Conservation (phyloP, 1,140 invertebrate genomes). For the Gryllus bimaculatus region DNA sequence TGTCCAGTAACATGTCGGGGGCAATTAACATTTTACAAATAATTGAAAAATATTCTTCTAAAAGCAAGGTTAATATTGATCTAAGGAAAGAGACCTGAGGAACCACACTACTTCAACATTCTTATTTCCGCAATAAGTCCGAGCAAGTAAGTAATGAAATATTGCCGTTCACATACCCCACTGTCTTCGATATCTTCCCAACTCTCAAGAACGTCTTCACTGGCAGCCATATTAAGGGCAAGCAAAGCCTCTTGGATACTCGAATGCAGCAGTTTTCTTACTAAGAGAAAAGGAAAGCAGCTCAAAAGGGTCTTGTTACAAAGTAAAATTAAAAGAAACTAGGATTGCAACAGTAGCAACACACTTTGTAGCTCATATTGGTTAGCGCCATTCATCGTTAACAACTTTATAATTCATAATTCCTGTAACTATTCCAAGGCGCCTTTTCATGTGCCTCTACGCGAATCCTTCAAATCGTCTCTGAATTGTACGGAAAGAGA, state of each 20-base stretch:
- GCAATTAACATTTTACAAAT: too few relatives aligned
- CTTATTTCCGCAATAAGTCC: too few relatives aligned
- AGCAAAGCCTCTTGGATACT: conserved; percentile 6
- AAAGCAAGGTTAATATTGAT: too few relatives aligned
- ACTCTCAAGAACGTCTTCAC: conserved; percentile 53
- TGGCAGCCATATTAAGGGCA: conserved; percentile 22
- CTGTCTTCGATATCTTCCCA: conserved; percentile 77
- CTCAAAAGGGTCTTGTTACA: not conserved
- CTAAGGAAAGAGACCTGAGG: too few relatives aligned
- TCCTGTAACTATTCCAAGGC: not conserved
- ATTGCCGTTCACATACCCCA: conserved; percentile 35
- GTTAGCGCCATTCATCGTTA: not conserved
- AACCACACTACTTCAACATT: too few relatives aligned
- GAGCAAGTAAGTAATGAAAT: not conserved
- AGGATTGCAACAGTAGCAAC: not conserved
- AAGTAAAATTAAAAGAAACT: conserved; percentile 6
- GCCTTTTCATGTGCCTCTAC: not conserved
- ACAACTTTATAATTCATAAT: not conserved
- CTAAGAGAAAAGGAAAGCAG: not conserved
- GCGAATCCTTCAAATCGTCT: not conserved
- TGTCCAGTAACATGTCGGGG: too few relatives aligned
- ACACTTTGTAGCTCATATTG: not conserved
- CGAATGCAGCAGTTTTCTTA: not conserved
- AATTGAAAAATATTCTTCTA: too few relatives aligned
- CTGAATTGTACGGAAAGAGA: not conserved